Conservation (phyloP, 2,888 invertebrate species). For the Gerris lacustris region DNA sequence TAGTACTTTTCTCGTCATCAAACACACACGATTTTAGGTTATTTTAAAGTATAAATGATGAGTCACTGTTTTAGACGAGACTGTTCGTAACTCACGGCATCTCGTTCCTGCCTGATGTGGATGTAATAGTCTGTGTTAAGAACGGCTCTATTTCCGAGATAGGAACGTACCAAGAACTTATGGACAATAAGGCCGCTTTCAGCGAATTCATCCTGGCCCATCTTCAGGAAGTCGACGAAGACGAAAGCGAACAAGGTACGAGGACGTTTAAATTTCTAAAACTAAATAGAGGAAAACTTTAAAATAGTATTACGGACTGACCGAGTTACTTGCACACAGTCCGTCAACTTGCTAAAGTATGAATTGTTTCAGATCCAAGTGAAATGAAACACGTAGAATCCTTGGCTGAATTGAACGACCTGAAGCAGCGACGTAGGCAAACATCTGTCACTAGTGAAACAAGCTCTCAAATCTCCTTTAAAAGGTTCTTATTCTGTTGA, state of each 20-base stretch:
- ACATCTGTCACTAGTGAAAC: slow-evolving; percentile 48
- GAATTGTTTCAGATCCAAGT: too few species aligned
- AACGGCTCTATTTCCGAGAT: slow-evolving; percentile 77
- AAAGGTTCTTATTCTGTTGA: background rate
- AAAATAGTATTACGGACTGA: too few species aligned
- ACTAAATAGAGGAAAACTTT: too few species aligned
- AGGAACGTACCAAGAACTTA: slow-evolving; percentile 78
- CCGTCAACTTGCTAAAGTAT: too few species aligned
- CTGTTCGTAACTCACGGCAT: slow-evolving; percentile 91
- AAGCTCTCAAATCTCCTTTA: slow-evolving; percentile 19
- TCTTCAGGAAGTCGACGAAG: slow-evolving; percentile 46
- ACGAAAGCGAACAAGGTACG: slow-evolving; percentile 23
- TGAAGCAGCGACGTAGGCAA: slow-evolving; percentile 35
- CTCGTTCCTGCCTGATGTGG: slow-evolving; percentile 79
- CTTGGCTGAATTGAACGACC: too few species aligned
- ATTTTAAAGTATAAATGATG: too few species aligned
- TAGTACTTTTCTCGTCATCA: too few species aligned
- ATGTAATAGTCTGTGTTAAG: slow-evolving; percentile 79
- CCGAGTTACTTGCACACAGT: too few species aligned
- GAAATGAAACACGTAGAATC: too few species aligned
- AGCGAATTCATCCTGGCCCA: slow-evolving; percentile 73
- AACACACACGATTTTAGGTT: too few species aligned
- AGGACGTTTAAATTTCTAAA: too few species aligned
- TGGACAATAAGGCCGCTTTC: slow-evolving; percentile 73
- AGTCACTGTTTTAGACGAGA: slow-evolving; percentile 46